A percentile compares a stretch with the other conserved stretches of the same genome.
Evolutionary conservation across 2,113 vertebrate genomes (phyloP).

Genomic region (Halcyon malimbica): DNA sequence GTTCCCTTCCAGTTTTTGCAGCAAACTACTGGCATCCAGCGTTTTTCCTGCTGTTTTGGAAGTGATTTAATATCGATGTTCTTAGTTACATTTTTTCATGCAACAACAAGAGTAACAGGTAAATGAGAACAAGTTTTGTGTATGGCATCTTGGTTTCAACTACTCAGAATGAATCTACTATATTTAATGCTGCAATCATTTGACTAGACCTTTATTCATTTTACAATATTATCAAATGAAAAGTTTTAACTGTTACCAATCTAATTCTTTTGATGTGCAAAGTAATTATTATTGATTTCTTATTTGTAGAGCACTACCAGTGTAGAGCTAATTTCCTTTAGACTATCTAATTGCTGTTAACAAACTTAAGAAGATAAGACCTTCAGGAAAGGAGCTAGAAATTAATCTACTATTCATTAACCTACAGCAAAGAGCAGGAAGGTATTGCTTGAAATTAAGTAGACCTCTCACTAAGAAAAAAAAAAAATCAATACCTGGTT

Average conservation of each 20-base stretch:
- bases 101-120: background rate
- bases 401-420: background rate
- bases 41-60: background rate
- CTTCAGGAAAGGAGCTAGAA: background rate
- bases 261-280: background rate
- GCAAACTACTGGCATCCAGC: background rate
- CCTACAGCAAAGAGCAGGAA: background rate
- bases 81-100: background rate
- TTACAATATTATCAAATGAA: background rate
- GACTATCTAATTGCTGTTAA: background rate
- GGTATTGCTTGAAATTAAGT: background rate
- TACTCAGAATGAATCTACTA: background rate
- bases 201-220: background rate
- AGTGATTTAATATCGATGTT: background rate
- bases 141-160: background rate
- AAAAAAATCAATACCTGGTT: background rate
- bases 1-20: background rate
- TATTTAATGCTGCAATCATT: background rate
- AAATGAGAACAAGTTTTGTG: background rate
- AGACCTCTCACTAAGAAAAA: background rate
- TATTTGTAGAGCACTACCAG: background rate
- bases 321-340: background rate
- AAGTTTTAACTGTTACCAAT: background rate
- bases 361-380: background rate
- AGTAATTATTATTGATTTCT: background rate